A percentile compares a stretch with the other conserved stretches of the same genome.
Evolutionary conservation across 1,140 invertebrate species (phyloP).

Genomic region (Conopomorpha cramerella): DNA sequence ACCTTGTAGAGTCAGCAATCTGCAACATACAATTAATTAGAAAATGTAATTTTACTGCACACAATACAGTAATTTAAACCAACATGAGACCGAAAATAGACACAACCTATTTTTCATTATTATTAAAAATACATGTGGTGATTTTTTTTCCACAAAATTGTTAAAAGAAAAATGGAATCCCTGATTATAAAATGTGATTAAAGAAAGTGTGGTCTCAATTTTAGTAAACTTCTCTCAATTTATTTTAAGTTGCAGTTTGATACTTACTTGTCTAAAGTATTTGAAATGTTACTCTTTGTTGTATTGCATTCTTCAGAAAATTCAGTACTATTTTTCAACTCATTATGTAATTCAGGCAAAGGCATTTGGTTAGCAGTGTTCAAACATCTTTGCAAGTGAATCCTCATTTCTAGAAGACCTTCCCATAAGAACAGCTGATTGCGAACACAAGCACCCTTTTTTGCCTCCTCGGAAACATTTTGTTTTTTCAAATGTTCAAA

Average conservation of each 20-base stretch:
- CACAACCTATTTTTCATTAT: too few species aligned
- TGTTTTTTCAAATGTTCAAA: conserved; percentile 62
- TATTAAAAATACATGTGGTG: too few species aligned
- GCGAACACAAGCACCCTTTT: conserved; percentile 77
- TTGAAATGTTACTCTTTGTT: conserved; percentile 59
- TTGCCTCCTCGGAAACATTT: conserved; percentile 67
- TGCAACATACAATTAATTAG: too few species aligned
- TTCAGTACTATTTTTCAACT: conserved; percentile 52
- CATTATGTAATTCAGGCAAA: conserved; percentile 59
- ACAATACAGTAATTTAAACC: too few species aligned
- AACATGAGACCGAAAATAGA: too few species aligned
- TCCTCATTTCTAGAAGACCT: conserved; percentile 78
- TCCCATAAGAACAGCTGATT: conserved; percentile 84
- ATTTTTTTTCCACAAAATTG: too few species aligned
- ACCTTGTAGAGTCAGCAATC: conserved; percentile 55
- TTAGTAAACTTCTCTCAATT: too few species aligned
- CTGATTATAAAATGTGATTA: too few species aligned
- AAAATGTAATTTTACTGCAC: too few species aligned
- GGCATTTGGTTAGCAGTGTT: conserved; percentile 78
- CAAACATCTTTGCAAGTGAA: conserved; percentile 82
- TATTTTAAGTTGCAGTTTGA: too few species aligned
- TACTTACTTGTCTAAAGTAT: conserved; percentile 65
- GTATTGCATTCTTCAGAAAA: conserved; percentile 60
- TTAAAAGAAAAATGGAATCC: too few species aligned
- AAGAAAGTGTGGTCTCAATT: too few species aligned